A percentile compares a stretch with the other conserved stretches of the same genome.
Conservation (phyloP, 2,797 vertebrate genomes). For the Alauda arvensis region DNA sequence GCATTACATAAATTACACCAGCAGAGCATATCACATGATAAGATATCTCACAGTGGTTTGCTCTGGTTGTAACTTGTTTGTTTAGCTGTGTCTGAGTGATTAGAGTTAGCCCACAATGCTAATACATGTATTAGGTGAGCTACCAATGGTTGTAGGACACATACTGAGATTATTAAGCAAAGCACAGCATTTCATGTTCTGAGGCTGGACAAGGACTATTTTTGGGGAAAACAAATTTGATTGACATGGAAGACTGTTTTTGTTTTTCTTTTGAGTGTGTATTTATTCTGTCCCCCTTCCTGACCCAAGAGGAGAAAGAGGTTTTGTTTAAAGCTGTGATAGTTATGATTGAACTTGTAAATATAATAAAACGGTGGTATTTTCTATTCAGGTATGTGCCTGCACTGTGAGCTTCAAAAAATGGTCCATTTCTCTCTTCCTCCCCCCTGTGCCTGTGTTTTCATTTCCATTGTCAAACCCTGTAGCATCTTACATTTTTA, state of each 20-base stretch:
- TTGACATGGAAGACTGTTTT: neutral
- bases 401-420: neutral
- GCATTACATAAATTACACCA: neutral
- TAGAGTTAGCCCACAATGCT: neutral
- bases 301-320: neutral
- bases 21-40: fast-evolving
- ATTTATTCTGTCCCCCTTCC: neutral
- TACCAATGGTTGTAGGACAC: neutral
- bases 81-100: neutral
- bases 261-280: neutral
- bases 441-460: neutral
- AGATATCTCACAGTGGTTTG: neutral
- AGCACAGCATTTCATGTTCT: neutral
- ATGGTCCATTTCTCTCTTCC: neutral
- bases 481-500: neutral
- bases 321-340: neutral
- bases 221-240: neutral
- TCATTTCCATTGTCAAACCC: neutral
- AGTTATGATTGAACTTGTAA: neutral
- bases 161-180: neutral
- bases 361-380: neutral
- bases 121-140: fast-evolving
- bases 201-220: neutral
- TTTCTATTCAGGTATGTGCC: neutral
- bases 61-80: neutral